phyloP scores from a whole-genome alignment of 2,113 vertebrate genomes.

The Ceyx melanurus region DNA sequence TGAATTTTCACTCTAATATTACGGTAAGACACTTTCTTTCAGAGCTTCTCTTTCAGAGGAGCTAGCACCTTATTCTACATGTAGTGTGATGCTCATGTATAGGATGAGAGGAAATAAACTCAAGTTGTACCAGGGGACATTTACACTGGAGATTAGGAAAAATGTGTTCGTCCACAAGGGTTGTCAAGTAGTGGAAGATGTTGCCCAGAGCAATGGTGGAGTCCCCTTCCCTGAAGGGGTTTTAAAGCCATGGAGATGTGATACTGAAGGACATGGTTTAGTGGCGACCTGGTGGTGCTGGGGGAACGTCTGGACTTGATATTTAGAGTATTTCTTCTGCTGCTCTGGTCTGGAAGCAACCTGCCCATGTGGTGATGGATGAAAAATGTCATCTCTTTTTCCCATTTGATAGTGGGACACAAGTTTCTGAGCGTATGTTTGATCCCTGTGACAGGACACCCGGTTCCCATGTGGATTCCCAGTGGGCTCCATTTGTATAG shows the following conservation, averaged over 20 bases:
- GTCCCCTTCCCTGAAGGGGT: accelerated
- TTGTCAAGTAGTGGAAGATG: not conserved
- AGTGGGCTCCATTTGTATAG: too few relatives aligned
- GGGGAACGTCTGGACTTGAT: accelerated
- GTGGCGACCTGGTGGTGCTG: not conserved
- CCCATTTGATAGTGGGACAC: accelerated
- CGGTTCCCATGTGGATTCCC: too few relatives aligned
- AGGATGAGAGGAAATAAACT: not conserved
- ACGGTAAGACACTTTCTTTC: too few relatives aligned
- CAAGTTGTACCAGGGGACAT: not conserved
- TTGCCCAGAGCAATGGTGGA: not conserved
- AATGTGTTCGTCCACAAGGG: not conserved
- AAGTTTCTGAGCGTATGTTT: accelerated
- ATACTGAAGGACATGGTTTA: accelerated
- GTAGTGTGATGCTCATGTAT: not conserved
- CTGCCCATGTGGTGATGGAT: accelerated
- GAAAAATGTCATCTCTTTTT: accelerated
- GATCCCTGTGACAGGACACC: too few relatives aligned
- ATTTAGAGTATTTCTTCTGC: accelerated
- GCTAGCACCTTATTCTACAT: not conserved
- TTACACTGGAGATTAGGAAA: not conserved
- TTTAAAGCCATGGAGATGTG: accelerated
- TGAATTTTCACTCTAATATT: not conserved
- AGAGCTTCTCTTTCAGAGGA: too few relatives aligned
- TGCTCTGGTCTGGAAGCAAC: accelerated